Conservation (phyloP, 1,140 invertebrate genomes). For the Hesperophylax magnus region DNA sequence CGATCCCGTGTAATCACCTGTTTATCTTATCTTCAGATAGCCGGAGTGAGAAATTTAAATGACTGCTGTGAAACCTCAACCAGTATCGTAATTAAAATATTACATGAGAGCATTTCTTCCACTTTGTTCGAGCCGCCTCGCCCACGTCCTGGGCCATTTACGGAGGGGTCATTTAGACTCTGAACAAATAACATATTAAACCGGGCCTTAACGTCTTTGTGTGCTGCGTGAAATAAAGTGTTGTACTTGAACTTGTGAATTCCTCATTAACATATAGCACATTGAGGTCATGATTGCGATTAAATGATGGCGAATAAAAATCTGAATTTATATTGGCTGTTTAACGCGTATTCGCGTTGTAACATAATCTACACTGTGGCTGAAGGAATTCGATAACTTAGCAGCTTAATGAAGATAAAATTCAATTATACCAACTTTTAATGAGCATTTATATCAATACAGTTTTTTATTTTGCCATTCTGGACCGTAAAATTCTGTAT, state of each 20-base stretch:
- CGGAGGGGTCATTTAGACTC: too few species aligned
- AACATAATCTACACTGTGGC: not conserved
- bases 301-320: conserved; percentile 4
- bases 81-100: conserved; percentile 31
- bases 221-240: too few species aligned
- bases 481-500: too few species aligned
- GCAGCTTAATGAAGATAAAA: too few species aligned
- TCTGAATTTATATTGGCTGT: not conserved
- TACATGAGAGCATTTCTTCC: not conserved
- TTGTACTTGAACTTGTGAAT: not conserved
- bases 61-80: conserved; percentile 1
- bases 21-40: conserved; percentile 35
- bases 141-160: not conserved
- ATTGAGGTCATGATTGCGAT: not conserved
- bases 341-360: not conserved
- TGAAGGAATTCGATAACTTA: too few species aligned
- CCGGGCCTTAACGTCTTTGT: too few species aligned
- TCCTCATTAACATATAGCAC: conserved; percentile 5
- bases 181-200: too few species aligned
- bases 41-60: not conserved
- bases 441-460: too few species aligned
- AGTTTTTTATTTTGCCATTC: too few species aligned
- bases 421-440: too few species aligned
- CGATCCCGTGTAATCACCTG: not conserved
- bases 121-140: conserved; percentile 13